These are phyloP conservation scores for Chrysina gloriosa DNA, from an alignment of 2,888 invertebrate species.

Conservation along the genomic window DNA sequence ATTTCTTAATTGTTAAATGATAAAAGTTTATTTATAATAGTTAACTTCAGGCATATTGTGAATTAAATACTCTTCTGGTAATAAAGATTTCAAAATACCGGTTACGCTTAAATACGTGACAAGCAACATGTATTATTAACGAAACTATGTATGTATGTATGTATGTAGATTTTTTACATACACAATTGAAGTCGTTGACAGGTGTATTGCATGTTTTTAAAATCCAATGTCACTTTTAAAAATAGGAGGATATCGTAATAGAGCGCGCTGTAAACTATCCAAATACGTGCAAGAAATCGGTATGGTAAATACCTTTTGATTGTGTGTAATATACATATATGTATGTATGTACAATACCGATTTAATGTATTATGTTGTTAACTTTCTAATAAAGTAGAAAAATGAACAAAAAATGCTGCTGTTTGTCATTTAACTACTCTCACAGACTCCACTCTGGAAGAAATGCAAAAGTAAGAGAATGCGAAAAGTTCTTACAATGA, in stretches of 20 bases:
- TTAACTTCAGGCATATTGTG: neutral
- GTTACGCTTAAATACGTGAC: neutral
- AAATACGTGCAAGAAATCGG: neutral
- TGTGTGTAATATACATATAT: no score
- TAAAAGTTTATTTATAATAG: constrained; percentile 20
- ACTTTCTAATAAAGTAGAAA: no score
- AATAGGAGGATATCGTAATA: neutral
- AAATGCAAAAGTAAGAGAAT: no score
- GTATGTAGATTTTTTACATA: no score
- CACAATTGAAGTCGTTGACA: neutral
- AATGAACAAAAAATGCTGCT: no score
- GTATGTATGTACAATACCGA: no score
- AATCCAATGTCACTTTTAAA: neutral
- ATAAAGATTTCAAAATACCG: neutral
- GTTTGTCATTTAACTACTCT: no score
- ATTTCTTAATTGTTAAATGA: constrained; percentile 15
- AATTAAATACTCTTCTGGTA: neutral
- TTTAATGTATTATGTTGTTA: neutral
- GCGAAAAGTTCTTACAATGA: no score
- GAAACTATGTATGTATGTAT: neutral
- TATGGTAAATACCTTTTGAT: no score
- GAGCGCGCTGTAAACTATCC: neutral
- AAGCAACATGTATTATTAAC: neutral
- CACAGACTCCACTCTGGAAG: no score
- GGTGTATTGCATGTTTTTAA: neutral